phyloP scores from a whole-genome alignment of 2,113 vertebrate species.

The Rhizomys pruinosus region DNA sequence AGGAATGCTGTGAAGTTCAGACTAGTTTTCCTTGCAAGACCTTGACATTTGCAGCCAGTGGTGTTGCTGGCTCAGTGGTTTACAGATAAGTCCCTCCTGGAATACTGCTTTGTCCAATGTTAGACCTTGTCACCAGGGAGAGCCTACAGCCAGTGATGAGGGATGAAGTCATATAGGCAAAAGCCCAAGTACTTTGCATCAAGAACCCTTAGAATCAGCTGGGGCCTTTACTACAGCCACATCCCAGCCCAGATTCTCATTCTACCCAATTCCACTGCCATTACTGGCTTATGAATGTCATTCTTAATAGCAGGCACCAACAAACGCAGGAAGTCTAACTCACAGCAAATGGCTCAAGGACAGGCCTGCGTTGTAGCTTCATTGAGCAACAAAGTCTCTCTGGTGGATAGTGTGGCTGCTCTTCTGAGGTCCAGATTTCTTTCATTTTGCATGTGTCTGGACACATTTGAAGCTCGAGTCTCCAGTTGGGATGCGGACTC shows the following conservation, averaged over 20 bases:
- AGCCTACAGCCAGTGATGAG: fast-evolving
- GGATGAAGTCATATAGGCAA: background rate
- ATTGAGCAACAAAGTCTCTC: fast-evolving
- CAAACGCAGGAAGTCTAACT: background rate
- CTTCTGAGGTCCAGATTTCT: background rate
- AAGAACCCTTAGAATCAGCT: background rate
- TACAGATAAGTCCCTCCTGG: background rate
- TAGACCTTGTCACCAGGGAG: background rate
- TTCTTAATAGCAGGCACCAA: background rate
- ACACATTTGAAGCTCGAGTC: background rate
- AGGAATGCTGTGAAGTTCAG: fast-evolving
- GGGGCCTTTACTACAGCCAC: fast-evolving
- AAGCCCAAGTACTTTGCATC: background rate
- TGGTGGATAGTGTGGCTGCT: background rate
- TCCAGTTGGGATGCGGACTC: background rate
- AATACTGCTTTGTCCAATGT: background rate
- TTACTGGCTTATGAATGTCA: background rate
- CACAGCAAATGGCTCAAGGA: background rate
- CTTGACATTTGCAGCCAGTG: fast-evolving
- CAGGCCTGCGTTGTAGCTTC: fast-evolving
- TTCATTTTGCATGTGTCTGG: background rate
- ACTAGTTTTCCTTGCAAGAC: fast-evolving
- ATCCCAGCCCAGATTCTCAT: fast-evolving
- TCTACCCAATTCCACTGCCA: background rate
- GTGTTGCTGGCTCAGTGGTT: fast-evolving